These are phyloP conservation scores for Athalia cordata DNA, from an alignment of 2,888 invertebrate species.

Conservation along the genomic window DNA sequence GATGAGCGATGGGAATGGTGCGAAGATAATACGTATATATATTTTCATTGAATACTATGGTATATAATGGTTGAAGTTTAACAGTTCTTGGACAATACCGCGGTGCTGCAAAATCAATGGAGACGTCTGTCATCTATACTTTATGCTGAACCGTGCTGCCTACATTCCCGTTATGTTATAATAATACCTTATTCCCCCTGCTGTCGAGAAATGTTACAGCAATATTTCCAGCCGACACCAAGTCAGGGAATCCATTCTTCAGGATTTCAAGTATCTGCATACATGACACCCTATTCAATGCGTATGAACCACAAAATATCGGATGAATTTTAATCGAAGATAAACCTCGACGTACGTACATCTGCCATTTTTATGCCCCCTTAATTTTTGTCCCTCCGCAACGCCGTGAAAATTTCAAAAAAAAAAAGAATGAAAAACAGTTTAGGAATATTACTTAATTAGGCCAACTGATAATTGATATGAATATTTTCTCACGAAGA, in stretches of 20 bases:
- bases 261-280: background rate
- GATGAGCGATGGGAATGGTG: background rate
- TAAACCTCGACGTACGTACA: background rate
- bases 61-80: constrained; percentile 17
- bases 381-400: background rate
- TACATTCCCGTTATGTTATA: background rate
- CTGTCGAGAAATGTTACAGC: background rate
- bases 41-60: constrained; percentile 3
- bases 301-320: background rate
- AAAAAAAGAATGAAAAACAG: too few species aligned
- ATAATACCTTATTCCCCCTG: background rate
- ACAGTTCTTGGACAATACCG: constrained; percentile 20
- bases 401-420: background rate
- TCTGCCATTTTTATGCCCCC: background rate
- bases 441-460: too few species aligned
- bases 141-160: constrained; percentile 14
- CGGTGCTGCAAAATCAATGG: constrained; percentile 27
- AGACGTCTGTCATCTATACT: constrained; percentile 23
- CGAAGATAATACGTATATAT: background rate
- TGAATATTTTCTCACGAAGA: too few species aligned
- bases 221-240: background rate
- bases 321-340: background rate
- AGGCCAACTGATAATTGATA: too few species aligned
- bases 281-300: background rate
- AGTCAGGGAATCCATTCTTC: background rate